A percentile compares a stretch with the other conserved stretches of the same genome.
phyloP scores from a whole-genome alignment of 2,888 invertebrate genomes.

The Cyrtodaria siliqua region DNA sequence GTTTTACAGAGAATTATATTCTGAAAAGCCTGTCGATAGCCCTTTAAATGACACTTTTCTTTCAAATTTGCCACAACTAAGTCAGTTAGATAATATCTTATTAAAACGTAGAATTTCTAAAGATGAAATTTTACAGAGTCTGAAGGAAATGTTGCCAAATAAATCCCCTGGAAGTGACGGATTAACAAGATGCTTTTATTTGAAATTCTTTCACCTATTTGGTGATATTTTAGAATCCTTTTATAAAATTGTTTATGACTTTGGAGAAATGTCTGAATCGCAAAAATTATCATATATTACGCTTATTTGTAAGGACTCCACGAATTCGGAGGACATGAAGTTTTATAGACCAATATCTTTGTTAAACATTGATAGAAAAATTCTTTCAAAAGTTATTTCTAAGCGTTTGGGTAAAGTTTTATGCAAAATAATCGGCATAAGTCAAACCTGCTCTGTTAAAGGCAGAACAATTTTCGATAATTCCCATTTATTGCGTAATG shows the following conservation, averaged over 20 bases:
- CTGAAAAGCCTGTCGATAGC: constrained; percentile 15
- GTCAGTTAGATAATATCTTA: neutral
- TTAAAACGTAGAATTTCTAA: constrained; percentile 15
- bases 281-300: constrained; percentile 51
- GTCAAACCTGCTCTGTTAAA: constrained; percentile 64
- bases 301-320: constrained; percentile 57
- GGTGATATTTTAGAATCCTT: constrained; percentile 25
- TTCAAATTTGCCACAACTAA: constrained; percentile 23
- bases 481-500: constrained; percentile 56
- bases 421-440: constrained; percentile 37
- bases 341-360: constrained; percentile 67
- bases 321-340: constrained; percentile 45
- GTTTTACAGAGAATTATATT: constrained; percentile 24
- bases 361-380: constrained; percentile 64
- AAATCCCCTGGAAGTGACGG: constrained; percentile 45
- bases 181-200: constrained; percentile 21
- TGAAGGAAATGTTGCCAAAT: constrained; percentile 23
- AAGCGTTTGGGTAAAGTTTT: constrained; percentile 53
- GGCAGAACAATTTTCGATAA: constrained; percentile 67
- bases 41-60: constrained; percentile 4
- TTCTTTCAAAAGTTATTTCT: constrained; percentile 59
- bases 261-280: constrained; percentile 37
- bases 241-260: constrained; percentile 9
- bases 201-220: constrained; percentile 35
- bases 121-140: constrained; percentile 2